Conservation (phyloP, 1,140 invertebrate genomes). For the Myzus persicae region DNA sequence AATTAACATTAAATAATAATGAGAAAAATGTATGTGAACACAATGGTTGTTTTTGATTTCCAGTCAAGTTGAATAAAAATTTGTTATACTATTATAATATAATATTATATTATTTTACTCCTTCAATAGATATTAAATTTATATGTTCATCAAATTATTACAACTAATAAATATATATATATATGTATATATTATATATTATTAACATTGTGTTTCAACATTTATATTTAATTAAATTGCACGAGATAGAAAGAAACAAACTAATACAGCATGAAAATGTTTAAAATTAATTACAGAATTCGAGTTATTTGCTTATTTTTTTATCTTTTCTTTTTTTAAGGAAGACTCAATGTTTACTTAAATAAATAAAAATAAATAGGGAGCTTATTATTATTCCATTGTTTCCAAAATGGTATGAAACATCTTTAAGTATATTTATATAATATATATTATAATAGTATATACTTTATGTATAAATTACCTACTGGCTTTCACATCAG, state of each 20-base stretch:
- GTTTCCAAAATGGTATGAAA: neutral
- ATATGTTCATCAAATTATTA: neutral
- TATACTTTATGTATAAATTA: neutral
- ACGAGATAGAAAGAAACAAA: neutral
- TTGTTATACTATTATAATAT: neutral
- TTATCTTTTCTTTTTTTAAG: neutral
- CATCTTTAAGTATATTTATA: neutral
- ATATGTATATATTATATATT: no score
- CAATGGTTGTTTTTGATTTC: conserved; percentile 53
- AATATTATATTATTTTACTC: neutral
- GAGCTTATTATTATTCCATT: neutral
- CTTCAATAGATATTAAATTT: neutral
- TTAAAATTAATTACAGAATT: neutral
- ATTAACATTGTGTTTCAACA: neutral
- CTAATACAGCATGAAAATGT: conserved; percentile 2
- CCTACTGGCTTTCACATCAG: conserved; percentile 34
- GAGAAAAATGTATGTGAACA: conserved; percentile 52
- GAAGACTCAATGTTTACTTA: conserved; percentile 6
- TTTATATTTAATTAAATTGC: conserved; percentile 2
- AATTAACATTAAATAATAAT: conserved; percentile 46
- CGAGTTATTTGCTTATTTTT: neutral
- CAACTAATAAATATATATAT: conserved; percentile 23
- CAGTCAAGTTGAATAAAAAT: conserved; percentile 38
- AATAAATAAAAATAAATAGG: conserved; percentile 10
- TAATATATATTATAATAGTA: neutral